A percentile compares a stretch with the other conserved stretches of the same genome.
phyloP scores from a whole-genome alignment of 1,140 invertebrate species.

The Zaprionus taronus region DNA sequence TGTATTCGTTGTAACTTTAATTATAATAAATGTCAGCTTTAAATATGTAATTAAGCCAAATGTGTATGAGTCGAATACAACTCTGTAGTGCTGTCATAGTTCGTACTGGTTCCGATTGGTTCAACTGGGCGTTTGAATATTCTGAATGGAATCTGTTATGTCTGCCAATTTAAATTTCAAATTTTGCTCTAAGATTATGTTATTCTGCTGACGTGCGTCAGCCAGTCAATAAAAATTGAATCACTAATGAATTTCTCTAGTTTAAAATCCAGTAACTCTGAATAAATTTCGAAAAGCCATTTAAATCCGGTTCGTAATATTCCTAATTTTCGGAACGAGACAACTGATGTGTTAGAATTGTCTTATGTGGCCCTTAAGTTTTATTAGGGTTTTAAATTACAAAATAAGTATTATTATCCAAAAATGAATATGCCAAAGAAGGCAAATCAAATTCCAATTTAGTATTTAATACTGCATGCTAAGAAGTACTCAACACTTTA shows the following conservation, averaged over 20 bases:
- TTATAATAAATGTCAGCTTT: conserved; percentile 81
- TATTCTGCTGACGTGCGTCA: not conserved
- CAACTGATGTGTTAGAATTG: conserved; percentile 13
- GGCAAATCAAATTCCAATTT: no score
- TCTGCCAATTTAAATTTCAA: conserved; percentile 12
- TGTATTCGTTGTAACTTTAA: conserved; percentile 65
- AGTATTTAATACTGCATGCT: not conserved
- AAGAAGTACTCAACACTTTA: not conserved
- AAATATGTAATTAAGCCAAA: conserved; percentile 74
- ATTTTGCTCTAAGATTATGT: conserved; percentile 2
- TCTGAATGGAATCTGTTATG: conserved; percentile 3
- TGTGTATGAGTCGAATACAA: conserved; percentile 28
- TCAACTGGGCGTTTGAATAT: conserved; percentile 12
- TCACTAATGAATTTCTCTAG: conserved; percentile 21
- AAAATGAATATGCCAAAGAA: no score
- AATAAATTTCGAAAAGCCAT: not conserved
- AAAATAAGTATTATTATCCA: not conserved
- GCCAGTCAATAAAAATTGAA: conserved; percentile 21
- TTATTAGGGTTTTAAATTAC: not conserved
- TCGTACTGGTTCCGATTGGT: conserved; percentile 9
- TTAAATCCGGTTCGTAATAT: conserved; percentile 12
- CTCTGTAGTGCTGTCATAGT: conserved; percentile 6
- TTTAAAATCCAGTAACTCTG: conserved; percentile 3
- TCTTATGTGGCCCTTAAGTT: conserved; percentile 2
- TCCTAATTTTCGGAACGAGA: not conserved